Evolutionary conservation across 1,140 invertebrate genomes (phyloP), one percentile per base, ranked within the genome.

Genomic region (Drosophila funebris): DNA sequence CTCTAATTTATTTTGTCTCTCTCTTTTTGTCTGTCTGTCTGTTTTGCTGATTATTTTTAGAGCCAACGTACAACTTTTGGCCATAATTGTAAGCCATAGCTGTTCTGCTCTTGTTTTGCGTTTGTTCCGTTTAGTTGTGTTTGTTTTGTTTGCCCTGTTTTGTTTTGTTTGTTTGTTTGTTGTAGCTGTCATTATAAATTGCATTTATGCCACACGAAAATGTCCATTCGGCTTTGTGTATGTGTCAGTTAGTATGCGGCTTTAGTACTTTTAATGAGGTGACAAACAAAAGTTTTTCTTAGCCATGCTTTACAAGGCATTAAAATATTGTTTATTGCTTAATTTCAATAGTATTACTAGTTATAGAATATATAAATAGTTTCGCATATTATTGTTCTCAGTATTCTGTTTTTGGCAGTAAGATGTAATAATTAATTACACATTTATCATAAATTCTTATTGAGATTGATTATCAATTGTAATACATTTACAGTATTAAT

Each of bases 121-220:
- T 60, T 58, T 22, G 37, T 43, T 52, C 8, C 13, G 18, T 31
- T 71, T 43, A 11, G 27, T 66, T 73, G 53, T 54, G 62, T 73
- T 57, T 54, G 62, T 63, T 62, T 41, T 41, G 41, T 20, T 41
- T 27, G n/a, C n/a, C n/a, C n/a, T n/a, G 24, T 48, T 43, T 37
- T 36, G 31, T 53, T 78, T 56, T 27, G 52, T 68, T 31, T 72
- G 41, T 63, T 33, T 76, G 58, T 71, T 44, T 54, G 57, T 48
- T 75, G 79, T 68, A 60, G 81, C 81, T 85, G 81, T 85, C 82
- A 87, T 87, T 87, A 85, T 87, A 87, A 87, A 87, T 85, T 85
- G 80, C 44, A 78, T 87, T 85, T 62, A 52, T 61, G 68, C 64
- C 69, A 31, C 71, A 67, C 73, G 61, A 67, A 77, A 81, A 66